These are phyloP conservation scores for Equus quagga DNA, from an alignment of 2,113 vertebrate species.

Conservation along the genomic window DNA sequence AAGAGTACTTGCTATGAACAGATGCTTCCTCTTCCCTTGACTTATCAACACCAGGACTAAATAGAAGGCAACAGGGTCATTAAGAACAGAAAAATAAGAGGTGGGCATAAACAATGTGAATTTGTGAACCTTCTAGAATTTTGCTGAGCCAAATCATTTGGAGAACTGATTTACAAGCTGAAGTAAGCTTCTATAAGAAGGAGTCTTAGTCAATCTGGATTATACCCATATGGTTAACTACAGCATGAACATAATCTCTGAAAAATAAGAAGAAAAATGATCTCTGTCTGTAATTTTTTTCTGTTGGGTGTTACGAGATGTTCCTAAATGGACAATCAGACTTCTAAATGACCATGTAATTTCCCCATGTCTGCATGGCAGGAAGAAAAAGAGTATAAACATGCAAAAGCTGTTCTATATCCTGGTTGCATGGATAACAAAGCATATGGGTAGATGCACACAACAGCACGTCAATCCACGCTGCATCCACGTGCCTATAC, in stretches of 20 bases:
- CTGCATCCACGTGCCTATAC: slow-evolving; percentile 71
- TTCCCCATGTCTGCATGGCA: slow-evolving; percentile 72
- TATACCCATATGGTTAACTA: slow-evolving; percentile 1
- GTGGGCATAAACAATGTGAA: not conserved
- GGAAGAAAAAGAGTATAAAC: slow-evolving; percentile 82
- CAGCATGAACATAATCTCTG: not conserved
- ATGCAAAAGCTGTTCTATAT: slow-evolving; percentile 82
- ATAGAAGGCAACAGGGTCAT: not conserved
- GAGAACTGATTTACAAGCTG: not conserved
- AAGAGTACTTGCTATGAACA: slow-evolving; percentile 31
- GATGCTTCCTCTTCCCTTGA: not conserved
- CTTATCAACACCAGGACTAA: not conserved
- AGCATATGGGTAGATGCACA: slow-evolving; percentile 83
- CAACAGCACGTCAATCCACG: slow-evolving; percentile 68
- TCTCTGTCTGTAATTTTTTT: slow-evolving; percentile 67
- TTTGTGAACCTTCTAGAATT: not conserved
- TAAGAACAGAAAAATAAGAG: not conserved
- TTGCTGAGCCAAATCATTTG: not conserved
- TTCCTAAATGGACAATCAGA: slow-evolving; percentile 80
- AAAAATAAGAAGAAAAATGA: not conserved
- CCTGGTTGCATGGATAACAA: slow-evolving; percentile 77
- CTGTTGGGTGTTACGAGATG: slow-evolving; percentile 52
- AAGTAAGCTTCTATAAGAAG: not conserved
- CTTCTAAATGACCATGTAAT: slow-evolving; percentile 79
- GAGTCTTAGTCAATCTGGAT: not conserved